phyloP scores from a whole-genome alignment of 2,888 invertebrate genomes.

The Amphipyra tragopoginis region DNA sequence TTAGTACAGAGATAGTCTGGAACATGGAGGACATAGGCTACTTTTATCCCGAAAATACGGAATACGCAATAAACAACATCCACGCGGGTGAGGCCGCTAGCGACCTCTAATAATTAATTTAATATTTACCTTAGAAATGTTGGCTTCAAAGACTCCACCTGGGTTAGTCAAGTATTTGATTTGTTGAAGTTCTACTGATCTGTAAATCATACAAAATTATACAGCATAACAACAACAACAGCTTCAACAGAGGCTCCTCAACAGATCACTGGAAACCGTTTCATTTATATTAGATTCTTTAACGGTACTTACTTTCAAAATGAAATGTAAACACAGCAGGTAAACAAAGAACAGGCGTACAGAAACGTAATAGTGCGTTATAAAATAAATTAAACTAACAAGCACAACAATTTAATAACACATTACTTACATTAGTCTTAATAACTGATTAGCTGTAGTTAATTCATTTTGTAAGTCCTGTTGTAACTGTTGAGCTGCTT shows the following conservation, averaged over 20 bases:
- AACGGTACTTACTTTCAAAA: too few relatives aligned
- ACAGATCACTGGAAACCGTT: too few relatives aligned
- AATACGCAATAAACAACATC: too few relatives aligned
- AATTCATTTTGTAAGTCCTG: conserved; percentile 83
- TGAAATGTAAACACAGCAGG: not conserved
- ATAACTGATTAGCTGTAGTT: conserved; percentile 78
- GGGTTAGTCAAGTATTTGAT: conserved; percentile 75
- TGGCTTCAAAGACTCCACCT: conserved; percentile 76
- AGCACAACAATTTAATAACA: not conserved
- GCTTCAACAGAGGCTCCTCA: too few relatives aligned
- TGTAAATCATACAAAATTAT: conserved; percentile 54
- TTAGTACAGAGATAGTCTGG: too few relatives aligned
- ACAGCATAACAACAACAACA: too few relatives aligned
- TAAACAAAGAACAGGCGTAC: not conserved
- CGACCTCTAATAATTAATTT: too few relatives aligned
- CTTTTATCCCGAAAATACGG: too few relatives aligned
- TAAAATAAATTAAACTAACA: not conserved
- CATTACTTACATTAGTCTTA: conserved; percentile 76
- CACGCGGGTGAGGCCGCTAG: too few relatives aligned
- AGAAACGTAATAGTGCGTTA: not conserved
- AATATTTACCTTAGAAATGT: conserved; percentile 72
- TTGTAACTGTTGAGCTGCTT: conserved; percentile 69
- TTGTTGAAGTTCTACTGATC: conserved; percentile 76
- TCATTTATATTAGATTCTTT: too few relatives aligned
- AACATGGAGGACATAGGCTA: too few relatives aligned